A percentile compares a stretch with the other conserved stretches of the same genome.
Conservation (phyloP, 2,888 invertebrate genomes). For the Coronaproctus castanopsis region DNA sequence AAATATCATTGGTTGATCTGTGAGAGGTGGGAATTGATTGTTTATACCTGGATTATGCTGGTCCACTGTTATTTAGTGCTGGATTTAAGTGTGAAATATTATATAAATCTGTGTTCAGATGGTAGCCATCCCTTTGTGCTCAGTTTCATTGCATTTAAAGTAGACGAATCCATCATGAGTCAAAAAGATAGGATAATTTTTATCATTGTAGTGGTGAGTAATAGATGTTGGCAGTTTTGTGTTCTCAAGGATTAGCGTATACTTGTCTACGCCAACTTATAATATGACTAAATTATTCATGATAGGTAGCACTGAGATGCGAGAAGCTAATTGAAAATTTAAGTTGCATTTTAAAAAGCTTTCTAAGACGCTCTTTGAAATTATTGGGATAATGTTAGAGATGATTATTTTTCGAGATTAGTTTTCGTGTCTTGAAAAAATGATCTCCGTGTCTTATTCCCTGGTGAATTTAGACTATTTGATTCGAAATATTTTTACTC, state of each 20-base stretch:
- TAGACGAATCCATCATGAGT: not conserved
- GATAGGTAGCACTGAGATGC: not conserved
- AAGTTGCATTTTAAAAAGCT: not conserved
- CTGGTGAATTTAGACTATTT: not conserved
- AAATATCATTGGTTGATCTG: not conserved
- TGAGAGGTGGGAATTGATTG: not conserved
- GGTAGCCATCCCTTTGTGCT: not conserved
- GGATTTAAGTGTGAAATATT: not conserved
- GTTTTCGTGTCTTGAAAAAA: not conserved
- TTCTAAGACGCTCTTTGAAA: not conserved
- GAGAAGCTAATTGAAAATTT: not conserved
- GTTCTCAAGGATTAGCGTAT: not conserved
- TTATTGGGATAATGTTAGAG: not conserved
- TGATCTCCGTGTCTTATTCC: not conserved
- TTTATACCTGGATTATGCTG: not conserved
- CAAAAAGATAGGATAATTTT: not conserved
- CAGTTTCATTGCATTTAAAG: not conserved
- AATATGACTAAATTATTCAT: not conserved
- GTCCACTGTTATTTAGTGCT: not conserved
- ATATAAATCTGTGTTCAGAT: not conserved
- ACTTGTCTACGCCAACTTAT: not conserved
- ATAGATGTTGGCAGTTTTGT: not conserved
- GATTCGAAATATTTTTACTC: not conserved
- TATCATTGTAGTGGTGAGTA: not conserved
- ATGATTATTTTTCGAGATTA: not conserved